Evolutionary conservation across 2,888 invertebrate species (phyloP), one percentile per base, ranked within the genome.

Genomic region (Lasius fuliginosus): DNA sequence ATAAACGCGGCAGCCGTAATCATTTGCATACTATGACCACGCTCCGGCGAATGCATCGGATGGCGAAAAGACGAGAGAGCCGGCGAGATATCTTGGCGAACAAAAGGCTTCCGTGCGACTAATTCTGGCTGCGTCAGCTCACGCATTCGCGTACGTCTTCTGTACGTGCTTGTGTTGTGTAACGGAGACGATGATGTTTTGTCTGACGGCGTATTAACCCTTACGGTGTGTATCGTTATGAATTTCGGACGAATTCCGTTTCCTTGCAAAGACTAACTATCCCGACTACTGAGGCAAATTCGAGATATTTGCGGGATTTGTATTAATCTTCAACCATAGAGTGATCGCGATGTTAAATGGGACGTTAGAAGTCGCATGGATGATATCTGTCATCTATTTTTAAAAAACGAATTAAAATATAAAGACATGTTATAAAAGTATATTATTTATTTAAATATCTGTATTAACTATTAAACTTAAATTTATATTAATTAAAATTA

Each of bases 1-100:
- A 88, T 88, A 85, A 89, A 86, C 81, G 81, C 82, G 73, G 68
- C 58, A 49, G 56, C 74, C 58, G 79, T 77, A 85, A 90, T 90
- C 86, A 90, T 90, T 90, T 88, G 87, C 88, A 90, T 89, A 74
- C 62, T 60, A 62, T 42, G 85, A 83, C 87, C 27, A 56, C 40
- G 58, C 82, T 65, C 60, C 58, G 64, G 49, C 36, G 56, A 76
- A 83, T 64, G 36, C 58, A 11, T 12, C 40, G 62, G 68, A 83
- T 74, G 64, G 62, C 79, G 79, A 81, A 81, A 81, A 81, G 79
- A 81, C 67, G 62, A 75, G 77, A 76, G 76, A 77, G 27, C 60
- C 69, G 46, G 69, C 36, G 69, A 81, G 79, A 81, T 81, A 81
- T 83, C 76, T 83, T 76, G 67, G 56, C 18, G 67, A 68, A 76